A percentile compares a stretch with the other conserved stretches of the same genome.
Conservation (phyloP, 2,113 vertebrate species). For the Oophaga pumilio region DNA sequence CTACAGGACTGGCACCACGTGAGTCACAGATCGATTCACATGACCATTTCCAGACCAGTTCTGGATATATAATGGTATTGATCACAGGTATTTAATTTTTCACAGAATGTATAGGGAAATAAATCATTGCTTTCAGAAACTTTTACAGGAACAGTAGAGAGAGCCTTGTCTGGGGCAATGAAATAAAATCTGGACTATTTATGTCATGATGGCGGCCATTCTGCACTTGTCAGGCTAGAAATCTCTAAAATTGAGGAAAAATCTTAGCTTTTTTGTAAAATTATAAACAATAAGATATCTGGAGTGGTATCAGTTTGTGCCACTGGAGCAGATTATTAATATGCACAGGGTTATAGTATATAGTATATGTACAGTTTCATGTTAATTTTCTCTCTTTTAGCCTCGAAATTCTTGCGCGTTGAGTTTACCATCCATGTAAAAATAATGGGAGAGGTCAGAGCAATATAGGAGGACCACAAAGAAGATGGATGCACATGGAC, state of each 20-base stretch:
- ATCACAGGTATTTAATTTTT: background rate
- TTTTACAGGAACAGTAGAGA: background rate
- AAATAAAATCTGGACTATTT: background rate
- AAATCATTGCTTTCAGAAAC: background rate
- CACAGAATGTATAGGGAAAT: background rate
- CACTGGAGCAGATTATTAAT: background rate
- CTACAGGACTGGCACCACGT: background rate
- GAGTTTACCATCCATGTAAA: background rate
- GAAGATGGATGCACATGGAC: background rate
- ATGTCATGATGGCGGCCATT: background rate
- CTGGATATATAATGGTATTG: background rate
- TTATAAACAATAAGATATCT: background rate
- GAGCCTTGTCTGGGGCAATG: background rate
- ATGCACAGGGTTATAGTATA: no score
- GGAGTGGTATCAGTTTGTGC: background rate
- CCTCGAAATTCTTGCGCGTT: background rate
- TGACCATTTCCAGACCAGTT: background rate
- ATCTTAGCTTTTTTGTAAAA: background rate
- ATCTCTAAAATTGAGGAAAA: background rate
- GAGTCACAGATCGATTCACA: background rate
- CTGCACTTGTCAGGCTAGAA: background rate
- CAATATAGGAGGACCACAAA: background rate
- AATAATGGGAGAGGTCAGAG: background rate
- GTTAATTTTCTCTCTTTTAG: background rate
- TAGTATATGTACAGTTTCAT: background rate